A percentile compares a stretch with the other conserved stretches of the same genome.
Conservation (phyloP, 1,140 invertebrate genomes). For the Pseudomyrmex cubaensis region DNA sequence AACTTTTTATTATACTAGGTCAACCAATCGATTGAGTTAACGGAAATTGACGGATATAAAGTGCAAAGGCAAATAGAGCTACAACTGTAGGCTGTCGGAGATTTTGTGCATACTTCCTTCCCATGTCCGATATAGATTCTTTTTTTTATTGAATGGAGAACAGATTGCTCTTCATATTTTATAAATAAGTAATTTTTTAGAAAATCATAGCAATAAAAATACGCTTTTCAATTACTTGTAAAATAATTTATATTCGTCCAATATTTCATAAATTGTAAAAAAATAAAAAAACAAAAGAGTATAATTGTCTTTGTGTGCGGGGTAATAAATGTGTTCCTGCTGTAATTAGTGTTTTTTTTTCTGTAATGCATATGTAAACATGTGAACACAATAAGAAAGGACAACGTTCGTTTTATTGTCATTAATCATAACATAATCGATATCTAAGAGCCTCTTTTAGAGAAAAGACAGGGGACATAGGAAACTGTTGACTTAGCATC, state of each 20-base stretch:
- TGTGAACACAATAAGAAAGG: not conserved
- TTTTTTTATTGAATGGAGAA: not conserved
- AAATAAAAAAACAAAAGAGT: not conserved
- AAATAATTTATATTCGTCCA: not conserved
- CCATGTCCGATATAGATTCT: conserved; percentile 29
- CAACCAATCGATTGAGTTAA: conserved; percentile 15
- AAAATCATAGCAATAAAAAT: not conserved
- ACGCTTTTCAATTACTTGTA: not conserved
- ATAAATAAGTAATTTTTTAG: too few species aligned
- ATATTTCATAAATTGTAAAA: not conserved
- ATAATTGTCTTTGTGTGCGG: too few species aligned
- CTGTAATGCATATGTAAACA: not conserved
- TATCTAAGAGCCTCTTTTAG: not conserved
- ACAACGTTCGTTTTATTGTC: not conserved
- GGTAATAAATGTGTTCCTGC: not conserved
- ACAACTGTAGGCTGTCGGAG: not conserved
- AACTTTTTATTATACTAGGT: conserved; percentile 48
- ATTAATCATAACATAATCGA: conserved; percentile 5
- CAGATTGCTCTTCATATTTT: too few species aligned
- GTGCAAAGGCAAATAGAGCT: not conserved
- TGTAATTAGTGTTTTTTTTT: conserved; percentile 4
- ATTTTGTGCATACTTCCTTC: not conserved
- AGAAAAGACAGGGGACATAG: not conserved
- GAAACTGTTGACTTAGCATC: conserved; percentile 19
- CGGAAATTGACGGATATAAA: conserved; percentile 28